These are phyloP conservation scores for Danaus melanippus DNA, from an alignment of 1,140 invertebrate genomes.

Conservation along the genomic window DNA sequence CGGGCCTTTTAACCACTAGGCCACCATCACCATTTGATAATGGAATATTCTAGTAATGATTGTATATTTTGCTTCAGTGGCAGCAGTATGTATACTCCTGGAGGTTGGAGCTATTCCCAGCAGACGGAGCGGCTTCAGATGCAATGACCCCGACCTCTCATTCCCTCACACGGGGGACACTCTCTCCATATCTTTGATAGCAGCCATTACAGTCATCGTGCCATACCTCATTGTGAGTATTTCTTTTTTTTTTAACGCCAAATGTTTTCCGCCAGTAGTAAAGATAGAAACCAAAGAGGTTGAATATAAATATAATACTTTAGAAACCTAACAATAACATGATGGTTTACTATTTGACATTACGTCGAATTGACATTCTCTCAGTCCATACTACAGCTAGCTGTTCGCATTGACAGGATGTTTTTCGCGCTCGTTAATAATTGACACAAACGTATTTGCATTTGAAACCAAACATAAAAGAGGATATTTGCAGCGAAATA, in stretches of 20 bases:
- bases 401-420: no score
- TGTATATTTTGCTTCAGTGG: conserved; percentile 42
- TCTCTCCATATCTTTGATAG: conserved; percentile 56
- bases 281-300: no score
- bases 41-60: no score
- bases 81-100: conserved; percentile 54
- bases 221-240: conserved; percentile 57
- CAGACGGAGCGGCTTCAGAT: conserved; percentile 50
- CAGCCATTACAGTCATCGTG: conserved; percentile 49
- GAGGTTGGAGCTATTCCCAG: conserved; percentile 62
- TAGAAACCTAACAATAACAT: no score
- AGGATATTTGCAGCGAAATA: conserved; percentile 10
- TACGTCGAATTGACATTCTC: no score
- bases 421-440: conserved; percentile 4
- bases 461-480: conserved; percentile 9
- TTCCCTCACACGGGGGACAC: conserved; percentile 51
- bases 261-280: no score
- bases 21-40: no score
- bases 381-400: no score
- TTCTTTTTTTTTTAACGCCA: not conserved
- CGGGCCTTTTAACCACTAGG: no score
- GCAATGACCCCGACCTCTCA: conserved; percentile 59
- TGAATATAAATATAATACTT: no score
- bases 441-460: conserved; percentile 9
- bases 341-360: no score